These are phyloP conservation scores for Malurus elegans DNA, from an alignment of 2,113 vertebrate genomes.

Conservation along the genomic window DNA sequence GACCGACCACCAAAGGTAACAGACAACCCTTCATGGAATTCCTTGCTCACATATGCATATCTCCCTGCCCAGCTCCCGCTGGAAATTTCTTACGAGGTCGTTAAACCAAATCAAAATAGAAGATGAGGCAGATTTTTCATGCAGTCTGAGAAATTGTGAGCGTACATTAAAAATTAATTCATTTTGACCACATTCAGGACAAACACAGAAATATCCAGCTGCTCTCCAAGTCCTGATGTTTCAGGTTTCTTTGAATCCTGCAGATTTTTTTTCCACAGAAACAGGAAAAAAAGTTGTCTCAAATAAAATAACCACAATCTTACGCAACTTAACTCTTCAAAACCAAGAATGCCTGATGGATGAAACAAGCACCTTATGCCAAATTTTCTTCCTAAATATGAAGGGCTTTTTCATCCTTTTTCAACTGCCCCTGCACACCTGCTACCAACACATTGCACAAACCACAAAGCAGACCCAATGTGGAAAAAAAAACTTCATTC, in stretches of 20 bases:
- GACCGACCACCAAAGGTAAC: neutral
- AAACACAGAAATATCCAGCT: neutral
- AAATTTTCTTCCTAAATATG: neutral
- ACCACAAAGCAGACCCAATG: neutral
- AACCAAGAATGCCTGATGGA: neutral
- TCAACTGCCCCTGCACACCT: fast-evolving
- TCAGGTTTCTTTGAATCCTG: neutral
- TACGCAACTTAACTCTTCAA: neutral
- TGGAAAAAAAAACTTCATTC: neutral
- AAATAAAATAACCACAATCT: neutral
- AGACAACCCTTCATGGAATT: neutral
- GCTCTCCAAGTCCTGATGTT: neutral
- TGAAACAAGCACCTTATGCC: neutral
- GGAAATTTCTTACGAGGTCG: neutral
- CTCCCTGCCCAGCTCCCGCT: neutral
- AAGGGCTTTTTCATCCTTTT: neutral
- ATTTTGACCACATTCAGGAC: neutral
- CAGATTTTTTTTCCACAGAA: neutral
- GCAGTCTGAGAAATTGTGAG: neutral
- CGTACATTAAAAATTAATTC: neutral
- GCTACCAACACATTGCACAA: neutral
- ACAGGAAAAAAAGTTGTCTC: neutral
- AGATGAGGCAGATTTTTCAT: neutral
- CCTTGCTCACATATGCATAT: neutral
- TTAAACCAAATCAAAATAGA: neutral